phyloP scores from a whole-genome alignment of 2,113 vertebrate species.

The Archilochus colubris region DNA sequence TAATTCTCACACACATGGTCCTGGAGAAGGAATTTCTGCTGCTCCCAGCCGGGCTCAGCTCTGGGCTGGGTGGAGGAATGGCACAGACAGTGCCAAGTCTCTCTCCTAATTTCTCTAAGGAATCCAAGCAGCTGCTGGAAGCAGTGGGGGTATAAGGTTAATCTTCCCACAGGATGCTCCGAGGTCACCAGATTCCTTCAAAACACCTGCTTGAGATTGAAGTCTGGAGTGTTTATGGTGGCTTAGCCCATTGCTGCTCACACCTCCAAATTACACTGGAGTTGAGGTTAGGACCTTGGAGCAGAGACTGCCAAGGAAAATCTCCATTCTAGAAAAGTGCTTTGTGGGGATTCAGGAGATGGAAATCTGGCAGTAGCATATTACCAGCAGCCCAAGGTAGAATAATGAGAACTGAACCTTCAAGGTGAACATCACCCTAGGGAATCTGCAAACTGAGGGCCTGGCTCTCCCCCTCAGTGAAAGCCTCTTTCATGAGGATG shows the following conservation, averaged over 20 bases:
- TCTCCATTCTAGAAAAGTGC: not conserved
- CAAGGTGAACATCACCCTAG: not conserved
- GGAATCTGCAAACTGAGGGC: not conserved
- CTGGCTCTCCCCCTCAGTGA: not conserved
- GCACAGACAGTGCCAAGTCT: not conserved
- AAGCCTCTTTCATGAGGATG: not conserved
- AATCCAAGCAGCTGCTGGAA: constrained; percentile 40
- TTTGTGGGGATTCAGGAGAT: not conserved
- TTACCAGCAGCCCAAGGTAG: not conserved
- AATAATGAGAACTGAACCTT: not conserved
- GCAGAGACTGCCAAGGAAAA: not conserved
- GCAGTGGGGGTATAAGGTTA: constrained; percentile 4
- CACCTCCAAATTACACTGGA: not conserved
- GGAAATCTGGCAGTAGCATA: not conserved
- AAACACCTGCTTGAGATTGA: not conserved
- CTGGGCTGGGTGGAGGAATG: not conserved
- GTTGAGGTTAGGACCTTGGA: not conserved
- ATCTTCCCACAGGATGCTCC: constrained; percentile 39
- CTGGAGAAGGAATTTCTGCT: not conserved
- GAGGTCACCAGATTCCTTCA: constrained; percentile 28
- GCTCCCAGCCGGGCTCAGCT: not conserved
- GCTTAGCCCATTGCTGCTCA: not conserved
- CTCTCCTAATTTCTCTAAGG: constrained; percentile 13
- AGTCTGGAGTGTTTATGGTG: not conserved
- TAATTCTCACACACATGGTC: not conserved